Evolutionary conservation across 2,797 vertebrate genomes (phyloP), one percentile per base, ranked within the genome.

Genomic region (Capromys pilorides): DNA sequence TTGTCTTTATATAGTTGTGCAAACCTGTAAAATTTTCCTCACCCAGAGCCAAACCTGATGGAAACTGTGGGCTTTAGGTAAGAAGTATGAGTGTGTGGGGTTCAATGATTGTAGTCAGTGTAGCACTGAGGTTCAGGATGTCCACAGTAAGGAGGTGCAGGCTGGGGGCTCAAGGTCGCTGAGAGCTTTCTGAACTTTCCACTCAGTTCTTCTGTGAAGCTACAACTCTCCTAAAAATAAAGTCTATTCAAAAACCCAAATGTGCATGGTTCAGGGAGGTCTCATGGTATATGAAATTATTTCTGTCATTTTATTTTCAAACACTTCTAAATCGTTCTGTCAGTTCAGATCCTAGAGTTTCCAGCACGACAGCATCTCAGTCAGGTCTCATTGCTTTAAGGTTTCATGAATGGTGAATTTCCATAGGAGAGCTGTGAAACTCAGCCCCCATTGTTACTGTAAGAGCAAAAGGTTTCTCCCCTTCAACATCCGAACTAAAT

Each of bases 221-320:
- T 77, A 62, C 75, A 75, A 83, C 54, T 73, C 0, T 14, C 49
- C 80, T 73, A 82, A 93, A 90, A 31, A 26, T 78, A 69, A 84
- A 51, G 1, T 73, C 3, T 59, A 36, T 84, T 84, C 14, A 31
- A 79, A 80, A 45, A 86, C 22, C 31, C 45, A 33, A 51, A 83
- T 77, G 33, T 10, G 57, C 22, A 61, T 51, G 5, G 5, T 73
- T 94, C 57, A 94, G 92, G 4, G 6, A 67, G 78, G 2, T 93
- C 57, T 79, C 26, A 69, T 7, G 41, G 10, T 57, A 80, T 18
- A 73, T 78, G 36, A 80, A 85, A 85, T 75, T 93, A 93, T 22
- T 83, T 83, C 18, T 81, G 10, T 54, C 6, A 51, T 91, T 90
- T 94, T 73, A 93, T 80, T 95, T 95, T 93, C 67, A 89, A 94